These are phyloP conservation scores for Halcyon badia DNA, from an alignment of 2,797 vertebrate species.

Conservation along the genomic window DNA sequence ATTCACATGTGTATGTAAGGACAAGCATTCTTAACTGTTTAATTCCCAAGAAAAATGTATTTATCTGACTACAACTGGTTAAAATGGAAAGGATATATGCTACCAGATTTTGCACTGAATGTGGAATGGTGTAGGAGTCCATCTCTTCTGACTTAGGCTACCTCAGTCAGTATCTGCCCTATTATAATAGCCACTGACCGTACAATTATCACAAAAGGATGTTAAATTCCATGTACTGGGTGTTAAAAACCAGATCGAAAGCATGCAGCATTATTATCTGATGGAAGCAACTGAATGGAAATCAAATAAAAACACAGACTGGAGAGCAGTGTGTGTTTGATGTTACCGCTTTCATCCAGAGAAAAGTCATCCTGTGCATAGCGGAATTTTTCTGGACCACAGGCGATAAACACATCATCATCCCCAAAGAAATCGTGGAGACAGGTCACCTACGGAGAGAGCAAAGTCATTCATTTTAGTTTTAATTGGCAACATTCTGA, in stretches of 20 bases:
- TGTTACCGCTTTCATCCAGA: constrained; percentile 95
- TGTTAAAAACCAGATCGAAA: background rate
- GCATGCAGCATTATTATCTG: background rate
- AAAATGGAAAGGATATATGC: background rate
- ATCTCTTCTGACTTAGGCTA: background rate
- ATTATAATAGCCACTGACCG: background rate
- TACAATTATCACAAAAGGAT: background rate
- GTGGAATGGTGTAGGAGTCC: background rate
- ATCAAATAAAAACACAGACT: background rate
- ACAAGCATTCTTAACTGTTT: background rate
- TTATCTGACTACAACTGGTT: background rate
- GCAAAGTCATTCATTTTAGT: constrained; percentile 39
- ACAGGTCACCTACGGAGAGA: constrained; percentile 90
- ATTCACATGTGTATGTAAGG: background rate
- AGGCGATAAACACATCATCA: constrained; percentile 97
- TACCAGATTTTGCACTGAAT: background rate
- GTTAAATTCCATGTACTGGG: background rate
- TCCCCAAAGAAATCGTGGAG: constrained; percentile 99
- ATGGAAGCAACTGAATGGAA: background rate
- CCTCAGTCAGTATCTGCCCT: background rate
- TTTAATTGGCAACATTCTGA: background rate
- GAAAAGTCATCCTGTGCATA: constrained; percentile 99
- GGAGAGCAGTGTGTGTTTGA: background rate
- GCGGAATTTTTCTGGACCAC: constrained; percentile 98
- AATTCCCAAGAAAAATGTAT: background rate